phyloP scores from a whole-genome alignment of 2,797 vertebrate species.

The Ispidina lecontei region DNA sequence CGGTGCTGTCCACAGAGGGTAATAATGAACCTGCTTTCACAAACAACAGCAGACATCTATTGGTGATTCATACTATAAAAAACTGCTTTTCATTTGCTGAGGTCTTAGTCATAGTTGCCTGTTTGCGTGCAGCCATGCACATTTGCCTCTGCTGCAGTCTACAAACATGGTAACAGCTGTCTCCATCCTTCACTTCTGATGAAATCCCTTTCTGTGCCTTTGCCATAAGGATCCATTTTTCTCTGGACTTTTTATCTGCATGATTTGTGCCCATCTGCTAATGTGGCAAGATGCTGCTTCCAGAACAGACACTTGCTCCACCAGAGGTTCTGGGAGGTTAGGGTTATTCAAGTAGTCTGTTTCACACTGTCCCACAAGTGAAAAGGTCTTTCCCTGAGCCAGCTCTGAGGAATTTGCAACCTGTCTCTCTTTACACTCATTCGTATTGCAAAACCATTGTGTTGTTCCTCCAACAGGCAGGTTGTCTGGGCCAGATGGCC shows the following conservation, averaged over 20 bases:
- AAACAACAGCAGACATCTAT: not conserved
- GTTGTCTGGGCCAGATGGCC: not conserved
- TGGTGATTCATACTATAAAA: not conserved
- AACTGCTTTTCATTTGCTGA: not conserved
- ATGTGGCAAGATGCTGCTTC: constrained; percentile 22
- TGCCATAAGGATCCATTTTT: not conserved
- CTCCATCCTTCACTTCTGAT: not conserved
- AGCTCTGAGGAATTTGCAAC: not conserved
- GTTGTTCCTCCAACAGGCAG: not conserved
- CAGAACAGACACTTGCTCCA: not conserved
- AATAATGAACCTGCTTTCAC: not conserved
- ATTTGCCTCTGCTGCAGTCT: not conserved
- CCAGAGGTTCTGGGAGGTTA: not conserved
- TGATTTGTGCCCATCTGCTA: constrained; percentile 23
- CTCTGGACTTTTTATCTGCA: constrained; percentile 38
- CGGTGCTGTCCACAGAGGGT: not conserved
- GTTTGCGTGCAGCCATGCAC: not conserved
- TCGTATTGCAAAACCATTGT: not conserved
- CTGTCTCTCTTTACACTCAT: not conserved
- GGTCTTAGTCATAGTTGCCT: not conserved
- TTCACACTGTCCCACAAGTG: not conserved
- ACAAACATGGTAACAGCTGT: not conserved
- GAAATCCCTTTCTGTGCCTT: not conserved
- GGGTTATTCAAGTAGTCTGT: not conserved
- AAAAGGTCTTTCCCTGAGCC: not conserved